phyloP scores from a whole-genome alignment of 2,113 vertebrate genomes.

The Micronisus gabar region DNA sequence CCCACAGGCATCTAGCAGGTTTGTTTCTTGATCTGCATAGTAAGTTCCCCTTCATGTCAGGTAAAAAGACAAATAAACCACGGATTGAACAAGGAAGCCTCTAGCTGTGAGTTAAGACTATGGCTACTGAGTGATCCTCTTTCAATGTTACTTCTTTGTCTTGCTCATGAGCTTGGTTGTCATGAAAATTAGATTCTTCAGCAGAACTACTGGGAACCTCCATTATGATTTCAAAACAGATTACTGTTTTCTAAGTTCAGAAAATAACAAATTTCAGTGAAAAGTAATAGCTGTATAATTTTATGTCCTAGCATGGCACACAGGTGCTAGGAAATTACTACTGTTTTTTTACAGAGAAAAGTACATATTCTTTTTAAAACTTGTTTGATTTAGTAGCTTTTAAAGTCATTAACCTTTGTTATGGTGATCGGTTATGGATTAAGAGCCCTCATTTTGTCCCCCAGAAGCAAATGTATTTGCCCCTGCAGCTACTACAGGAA shows the following conservation, averaged over 20 bases:
- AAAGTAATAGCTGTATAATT: neutral
- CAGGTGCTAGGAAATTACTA: neutral
- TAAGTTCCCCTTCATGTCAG: neutral
- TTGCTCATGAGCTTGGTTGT: neutral
- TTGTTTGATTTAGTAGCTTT: neutral
- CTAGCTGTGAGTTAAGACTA: neutral
- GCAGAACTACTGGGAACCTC: neutral
- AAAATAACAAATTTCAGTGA: neutral
- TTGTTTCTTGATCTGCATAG: neutral
- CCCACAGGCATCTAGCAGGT: neutral
- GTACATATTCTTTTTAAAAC: neutral
- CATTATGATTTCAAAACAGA: neutral
- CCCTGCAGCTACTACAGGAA: neutral
- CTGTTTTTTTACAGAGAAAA: neutral
- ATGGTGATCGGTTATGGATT: neutral
- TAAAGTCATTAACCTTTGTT: neutral
- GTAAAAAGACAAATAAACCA: neutral
- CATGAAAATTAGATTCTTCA: neutral
- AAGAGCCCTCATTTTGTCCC: neutral
- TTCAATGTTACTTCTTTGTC: neutral
- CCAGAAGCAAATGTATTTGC: neutral
- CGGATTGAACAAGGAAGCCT: neutral
- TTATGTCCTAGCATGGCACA: neutral
- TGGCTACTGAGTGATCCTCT: neutral
- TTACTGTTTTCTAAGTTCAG: neutral